Percentiles rank a stretch among this genome's conserved stretches.
phyloP scores from a whole-genome alignment of 2,888 invertebrate species.

The Leucozona laternaria region DNA sequence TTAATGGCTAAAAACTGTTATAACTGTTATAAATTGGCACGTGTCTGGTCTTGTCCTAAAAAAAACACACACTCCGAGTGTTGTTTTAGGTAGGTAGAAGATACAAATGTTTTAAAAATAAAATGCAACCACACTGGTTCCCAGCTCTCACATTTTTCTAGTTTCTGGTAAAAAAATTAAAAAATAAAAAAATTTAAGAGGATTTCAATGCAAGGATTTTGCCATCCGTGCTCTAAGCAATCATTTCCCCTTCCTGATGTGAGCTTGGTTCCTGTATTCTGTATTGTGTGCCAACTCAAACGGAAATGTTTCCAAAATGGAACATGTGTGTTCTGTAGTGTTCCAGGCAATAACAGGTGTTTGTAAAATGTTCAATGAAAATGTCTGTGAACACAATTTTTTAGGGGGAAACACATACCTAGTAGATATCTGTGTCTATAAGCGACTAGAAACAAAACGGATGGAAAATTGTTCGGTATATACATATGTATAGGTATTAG shows the following conservation, averaged over 20 bases:
- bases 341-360: slow-evolving; percentile 51
- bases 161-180: background rate
- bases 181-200: background rate
- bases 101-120: background rate
- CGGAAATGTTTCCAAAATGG: slow-evolving; percentile 63
- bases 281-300: slow-evolving; percentile 55
- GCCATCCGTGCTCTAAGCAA: slow-evolving; percentile 58
- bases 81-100: too few species aligned
- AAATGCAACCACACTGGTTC: background rate
- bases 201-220: slow-evolving; percentile 48
- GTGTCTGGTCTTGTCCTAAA: too few species aligned
- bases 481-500: too few species aligned
- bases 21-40: too few species aligned
- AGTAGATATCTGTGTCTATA: background rate
- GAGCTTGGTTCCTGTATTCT: slow-evolving; percentile 20
- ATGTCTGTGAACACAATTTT: slow-evolving; percentile 40
- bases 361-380: slow-evolving; percentile 54
- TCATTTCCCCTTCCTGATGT: slow-evolving; percentile 33
- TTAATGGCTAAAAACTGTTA: too few species aligned
- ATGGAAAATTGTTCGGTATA: background rate
- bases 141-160: background rate
- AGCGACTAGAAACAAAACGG: background rate
- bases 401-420: background rate
- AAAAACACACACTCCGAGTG: too few species aligned
- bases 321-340: slow-evolving; percentile 52